Percentiles rank a stretch among this genome's conserved stretches.
phyloP scores from a whole-genome alignment of 2,113 vertebrate genomes.

The Psephotus haematonotus region DNA sequence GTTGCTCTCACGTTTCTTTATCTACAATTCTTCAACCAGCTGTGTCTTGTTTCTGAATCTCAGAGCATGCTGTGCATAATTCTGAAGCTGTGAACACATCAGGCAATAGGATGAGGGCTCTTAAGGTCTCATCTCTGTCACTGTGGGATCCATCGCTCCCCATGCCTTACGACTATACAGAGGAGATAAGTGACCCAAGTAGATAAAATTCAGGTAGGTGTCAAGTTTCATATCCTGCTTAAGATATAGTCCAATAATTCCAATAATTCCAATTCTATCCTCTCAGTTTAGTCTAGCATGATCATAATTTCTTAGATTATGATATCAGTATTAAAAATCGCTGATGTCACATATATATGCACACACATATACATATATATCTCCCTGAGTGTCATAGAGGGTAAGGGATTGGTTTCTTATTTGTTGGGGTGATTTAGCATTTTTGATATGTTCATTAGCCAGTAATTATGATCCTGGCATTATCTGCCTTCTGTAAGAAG shows the following conservation, averaged over 20 bases:
- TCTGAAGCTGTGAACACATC: neutral
- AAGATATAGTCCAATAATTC: neutral
- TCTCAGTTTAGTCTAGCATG: neutral
- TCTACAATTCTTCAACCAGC: neutral
- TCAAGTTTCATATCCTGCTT: neutral
- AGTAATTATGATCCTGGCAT: neutral
- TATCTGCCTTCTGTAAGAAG: neutral
- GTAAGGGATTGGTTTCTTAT: neutral
- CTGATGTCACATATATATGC: neutral
- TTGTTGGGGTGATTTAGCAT: neutral
- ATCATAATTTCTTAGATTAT: neutral
- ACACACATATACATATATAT: neutral
- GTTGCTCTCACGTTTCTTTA: neutral
- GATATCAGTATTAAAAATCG: neutral
- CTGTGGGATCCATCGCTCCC: neutral
- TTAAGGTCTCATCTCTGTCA: neutral
- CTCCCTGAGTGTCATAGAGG: neutral
- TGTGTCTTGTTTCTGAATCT: neutral
- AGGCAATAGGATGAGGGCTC: neutral
- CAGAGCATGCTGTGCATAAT: neutral
- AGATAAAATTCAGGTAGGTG: neutral
- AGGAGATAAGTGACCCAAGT: neutral
- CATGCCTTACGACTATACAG: neutral
- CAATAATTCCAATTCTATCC: neutral
- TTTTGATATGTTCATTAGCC: neutral